Percentiles rank a stretch among this genome's conserved stretches.
Evolutionary conservation across 2,888 invertebrate species (phyloP).

Genomic region (Phania funesta): DNA sequence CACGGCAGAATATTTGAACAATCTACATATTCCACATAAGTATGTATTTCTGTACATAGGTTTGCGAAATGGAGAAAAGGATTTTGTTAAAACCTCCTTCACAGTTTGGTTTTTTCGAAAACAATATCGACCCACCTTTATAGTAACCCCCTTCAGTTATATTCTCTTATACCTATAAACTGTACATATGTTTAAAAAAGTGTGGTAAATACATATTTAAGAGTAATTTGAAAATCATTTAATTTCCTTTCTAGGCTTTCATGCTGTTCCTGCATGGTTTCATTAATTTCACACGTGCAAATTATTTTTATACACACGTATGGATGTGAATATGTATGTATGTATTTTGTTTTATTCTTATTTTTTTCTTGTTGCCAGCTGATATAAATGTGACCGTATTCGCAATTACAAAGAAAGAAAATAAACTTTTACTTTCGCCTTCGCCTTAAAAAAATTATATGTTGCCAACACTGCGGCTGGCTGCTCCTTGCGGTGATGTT

Average conservation of each 20-base stretch:
- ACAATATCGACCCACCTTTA: too few relatives aligned
- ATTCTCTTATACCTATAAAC: not conserved
- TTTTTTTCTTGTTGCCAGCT: slow-evolving; percentile 33
- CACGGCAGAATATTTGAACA: too few relatives aligned
- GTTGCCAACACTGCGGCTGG: slow-evolving; percentile 34
- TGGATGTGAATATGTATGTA: too few relatives aligned
- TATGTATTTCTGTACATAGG: too few relatives aligned
- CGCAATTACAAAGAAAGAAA: slow-evolving; percentile 4
- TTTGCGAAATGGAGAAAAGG: too few relatives aligned
- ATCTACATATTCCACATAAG: too few relatives aligned
- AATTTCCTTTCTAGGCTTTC: slow-evolving; percentile 28
- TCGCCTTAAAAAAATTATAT: slow-evolving; percentile 38
- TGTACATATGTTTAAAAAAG: not conserved
- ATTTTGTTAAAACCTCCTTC: too few relatives aligned
- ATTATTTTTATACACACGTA: slow-evolving; percentile 8
- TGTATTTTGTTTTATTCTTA: too few relatives aligned
- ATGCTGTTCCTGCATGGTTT: slow-evolving; percentile 21
- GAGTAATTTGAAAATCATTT: slow-evolving; percentile 27
- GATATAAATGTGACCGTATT: not conserved
- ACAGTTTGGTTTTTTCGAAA: too few relatives aligned
- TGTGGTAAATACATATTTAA: not conserved
- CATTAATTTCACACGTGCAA: slow-evolving; percentile 29
- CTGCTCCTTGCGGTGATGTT: slow-evolving; percentile 3
- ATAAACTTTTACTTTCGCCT: slow-evolving; percentile 43
- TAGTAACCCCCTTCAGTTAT: too few relatives aligned